A percentile compares a stretch with the other conserved stretches of the same genome.
phyloP scores from a whole-genome alignment of 2,113 vertebrate genomes.

The Dromas ardeola region DNA sequence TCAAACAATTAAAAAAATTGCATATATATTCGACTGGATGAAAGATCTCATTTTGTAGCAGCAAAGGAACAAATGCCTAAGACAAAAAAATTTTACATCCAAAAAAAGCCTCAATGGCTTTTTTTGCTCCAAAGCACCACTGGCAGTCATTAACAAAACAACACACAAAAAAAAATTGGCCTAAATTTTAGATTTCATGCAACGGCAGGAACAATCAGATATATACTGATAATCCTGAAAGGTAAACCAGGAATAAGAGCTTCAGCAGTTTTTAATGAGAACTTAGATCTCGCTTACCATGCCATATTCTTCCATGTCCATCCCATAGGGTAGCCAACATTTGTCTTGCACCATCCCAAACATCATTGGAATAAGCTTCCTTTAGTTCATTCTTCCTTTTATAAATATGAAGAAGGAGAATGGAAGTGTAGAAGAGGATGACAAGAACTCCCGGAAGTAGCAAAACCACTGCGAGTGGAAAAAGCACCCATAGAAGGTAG shows the following conservation, averaged over 20 bases:
- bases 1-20: background rate
- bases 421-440: conserved; percentile 82
- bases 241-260: background rate
- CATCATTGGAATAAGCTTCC: conserved; percentile 90
- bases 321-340: conserved; percentile 92
- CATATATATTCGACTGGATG: background rate
- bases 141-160: background rate
- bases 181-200: background rate
- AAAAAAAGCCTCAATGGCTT: background rate
- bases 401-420: conserved; percentile 93
- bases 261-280: background rate
- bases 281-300: conserved; percentile 78
- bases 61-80: background rate
- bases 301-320: conserved; percentile 94
- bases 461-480: conserved; percentile 85
- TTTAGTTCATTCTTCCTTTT: conserved; percentile 93
- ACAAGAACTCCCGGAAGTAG: conserved; percentile 88
- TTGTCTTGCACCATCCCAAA: conserved; percentile 90
- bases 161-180: background rate
- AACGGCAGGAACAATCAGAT: background rate
- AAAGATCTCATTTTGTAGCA: background rate
- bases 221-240: background rate
- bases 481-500: conserved; percentile 93
- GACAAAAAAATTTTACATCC: background rate
- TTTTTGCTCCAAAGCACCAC: background rate